Evolutionary conservation across 2,113 vertebrate genomes (phyloP), one percentile per base, ranked within the genome.

Genomic region (Genyomyrus donnyi): DNA sequence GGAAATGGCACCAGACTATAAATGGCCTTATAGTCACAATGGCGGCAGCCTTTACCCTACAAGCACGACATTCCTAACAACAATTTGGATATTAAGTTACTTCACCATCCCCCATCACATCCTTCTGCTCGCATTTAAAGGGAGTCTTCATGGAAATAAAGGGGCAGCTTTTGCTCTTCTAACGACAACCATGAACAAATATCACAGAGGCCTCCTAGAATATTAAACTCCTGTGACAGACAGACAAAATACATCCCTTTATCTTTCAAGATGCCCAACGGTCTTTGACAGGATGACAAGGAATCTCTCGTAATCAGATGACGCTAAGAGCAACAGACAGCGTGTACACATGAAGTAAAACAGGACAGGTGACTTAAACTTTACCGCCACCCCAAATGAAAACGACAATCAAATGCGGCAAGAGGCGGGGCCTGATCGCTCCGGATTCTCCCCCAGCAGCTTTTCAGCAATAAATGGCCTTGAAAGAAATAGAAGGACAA

Each of bases 241-340:
- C 39, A 62, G 52, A 85, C 77, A 46, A 90, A 86, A 90, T 56
- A 80, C 15, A 88, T 83, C 87, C 87, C 85, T 48, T 66, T 50
- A 48, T 48, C 83, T 88, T 87, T 89, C 48, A 4, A 4, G 88
- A 86, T 86, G 85, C 91, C 91, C 89, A 89, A 91, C 89, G 88
- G 84, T 90, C 27, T 56, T 27, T 74, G 85, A 87, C 89, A 91
- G 90, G 53, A 80, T 52, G 91, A 89, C 85, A 88, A 19, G 83
- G 70, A 77, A 15, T 89, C 83, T 62, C 90, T 88, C 88, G 90
- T 80, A 87, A 58, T 66, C 42, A 62, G 27, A 8, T 19, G 46
- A 48, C 48, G 10, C 19, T 49, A 84, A 35, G 53, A 89, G 83
- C 24, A 49, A 42, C 62, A 87, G 90, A 86, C 45, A 27, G 70